Evolutionary conservation across 2,113 vertebrate genomes (phyloP), one percentile per base, ranked within the genome.

Genomic region (Ammodytes dubius): DNA sequence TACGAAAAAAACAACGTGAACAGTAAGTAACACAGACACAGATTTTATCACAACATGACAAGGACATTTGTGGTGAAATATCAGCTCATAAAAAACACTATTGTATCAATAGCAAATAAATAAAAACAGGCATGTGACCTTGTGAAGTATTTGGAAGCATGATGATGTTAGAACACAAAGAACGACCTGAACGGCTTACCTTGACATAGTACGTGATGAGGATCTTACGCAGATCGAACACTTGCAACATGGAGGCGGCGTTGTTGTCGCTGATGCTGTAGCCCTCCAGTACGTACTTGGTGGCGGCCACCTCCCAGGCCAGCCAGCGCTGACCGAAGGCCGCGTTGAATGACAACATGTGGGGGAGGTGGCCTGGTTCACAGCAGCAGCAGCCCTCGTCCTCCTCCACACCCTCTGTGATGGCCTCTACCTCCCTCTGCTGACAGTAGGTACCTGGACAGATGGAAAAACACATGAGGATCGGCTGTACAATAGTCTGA

Each of bases 181-280:
- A 58, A 54, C 39, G 0, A 8, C 47, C 9, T 39, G 19, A 52
- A 9, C 1, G n/a, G 35, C 74, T 70, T 82, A 97, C 97, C 97
- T 97, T 97, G 69, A 98, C 97, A 0, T 98, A 98, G 82, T 98
- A 98, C 0, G 97, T 98, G 93, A 98, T 96, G 80, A 98, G 96
- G 87, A 97, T 97, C 92, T 97, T 97, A 67, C 97, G 96, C 37
- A 98, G 96, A 89, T 98, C 97, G 0, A 97, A 98, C 1, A 97
- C 97, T 89, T 98, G 97, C 78, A 98, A 89, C 97, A 97, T 98
- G 74, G 97, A 97, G 42, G 97, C 97, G 0, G 97, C 97, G 0
- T 97, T 98, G 93, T 97, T 98, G 94, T 98, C 97, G 0, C 96
- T 97, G 91, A 98, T 98, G 94, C 97, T 97, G 87, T 98, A 98